phyloP scores from a whole-genome alignment of 2,797 vertebrate genomes.

The Poecile montanus region DNA sequence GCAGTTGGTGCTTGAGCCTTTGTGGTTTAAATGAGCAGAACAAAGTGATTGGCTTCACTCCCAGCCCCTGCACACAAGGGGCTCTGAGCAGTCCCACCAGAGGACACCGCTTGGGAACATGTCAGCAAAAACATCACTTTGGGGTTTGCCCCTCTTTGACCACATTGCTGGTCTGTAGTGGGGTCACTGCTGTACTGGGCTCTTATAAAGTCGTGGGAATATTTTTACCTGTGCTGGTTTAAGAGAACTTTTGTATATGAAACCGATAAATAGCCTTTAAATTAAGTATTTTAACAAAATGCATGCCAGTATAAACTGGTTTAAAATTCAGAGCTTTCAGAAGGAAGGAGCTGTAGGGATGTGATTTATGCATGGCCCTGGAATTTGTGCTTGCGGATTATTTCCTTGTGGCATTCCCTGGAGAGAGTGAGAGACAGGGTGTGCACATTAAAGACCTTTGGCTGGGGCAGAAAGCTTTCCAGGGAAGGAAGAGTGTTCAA shows the following conservation, averaged over 20 bases:
- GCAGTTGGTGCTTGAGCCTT: rapidly evolving
- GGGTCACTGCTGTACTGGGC: background rate
- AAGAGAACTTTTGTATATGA: background rate
- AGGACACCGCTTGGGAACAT: background rate
- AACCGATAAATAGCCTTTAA: background rate
- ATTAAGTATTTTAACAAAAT: background rate
- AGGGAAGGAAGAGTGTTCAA: background rate
- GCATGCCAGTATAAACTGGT: background rate
- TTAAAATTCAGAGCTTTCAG: background rate
- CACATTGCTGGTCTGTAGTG: background rate
- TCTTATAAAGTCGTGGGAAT: background rate
- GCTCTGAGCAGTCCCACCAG: background rate
- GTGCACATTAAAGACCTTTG: background rate
- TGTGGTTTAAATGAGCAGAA: background rate
- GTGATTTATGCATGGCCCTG: background rate
- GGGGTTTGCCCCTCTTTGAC: background rate
- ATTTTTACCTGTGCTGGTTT: background rate
- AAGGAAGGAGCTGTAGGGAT: background rate
- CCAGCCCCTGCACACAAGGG: background rate
- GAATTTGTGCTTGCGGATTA: background rate
- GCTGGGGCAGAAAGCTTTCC: background rate
- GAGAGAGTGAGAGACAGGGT: background rate
- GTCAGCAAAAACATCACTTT: background rate
- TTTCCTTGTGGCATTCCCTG: background rate
- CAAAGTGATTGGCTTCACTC: background rate